Evolutionary conservation across 2,888 invertebrate genomes (phyloP).

Genomic region (Calameuta filiformis): DNA sequence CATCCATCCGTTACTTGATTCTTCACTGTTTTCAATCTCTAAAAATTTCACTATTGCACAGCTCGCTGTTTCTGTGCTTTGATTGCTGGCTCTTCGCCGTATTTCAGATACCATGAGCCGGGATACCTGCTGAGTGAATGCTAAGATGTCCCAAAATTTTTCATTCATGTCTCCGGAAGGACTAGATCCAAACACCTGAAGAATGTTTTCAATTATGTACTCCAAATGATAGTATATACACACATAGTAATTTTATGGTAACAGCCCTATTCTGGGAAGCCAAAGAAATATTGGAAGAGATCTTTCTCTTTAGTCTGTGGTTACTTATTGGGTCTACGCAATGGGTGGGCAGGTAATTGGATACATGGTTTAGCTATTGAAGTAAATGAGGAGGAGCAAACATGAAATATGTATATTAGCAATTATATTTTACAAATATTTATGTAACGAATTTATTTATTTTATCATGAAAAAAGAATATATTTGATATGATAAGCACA

Average conservation of each 20-base stretch:
- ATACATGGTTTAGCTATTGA: background rate
- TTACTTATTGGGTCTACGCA: background rate
- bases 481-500: background rate
- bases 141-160: constrained; percentile 95
- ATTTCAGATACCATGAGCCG: constrained; percentile 98
- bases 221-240: background rate
- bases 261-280: constrained; percentile 8
- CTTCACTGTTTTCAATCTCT: constrained; percentile 94
- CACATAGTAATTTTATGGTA: background rate
- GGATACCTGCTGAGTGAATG: constrained; percentile 95
- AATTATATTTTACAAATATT: background rate
- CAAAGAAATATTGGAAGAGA: background rate
- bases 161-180: constrained; percentile 97
- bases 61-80: constrained; percentile 95
- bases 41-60: constrained; percentile 96
- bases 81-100: constrained; percentile 92
- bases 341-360: background rate
- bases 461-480: background rate
- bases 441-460: background rate
- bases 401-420: background rate
- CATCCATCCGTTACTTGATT: constrained; percentile 98
- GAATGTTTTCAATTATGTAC: constrained; percentile 6
- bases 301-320: constrained; percentile 1
- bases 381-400: background rate
- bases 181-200: constrained; percentile 91